Evolutionary conservation across 2,888 invertebrate genomes (phyloP), one percentile per base, ranked within the genome.

Genomic region (Thymelicus sylvestris): DNA sequence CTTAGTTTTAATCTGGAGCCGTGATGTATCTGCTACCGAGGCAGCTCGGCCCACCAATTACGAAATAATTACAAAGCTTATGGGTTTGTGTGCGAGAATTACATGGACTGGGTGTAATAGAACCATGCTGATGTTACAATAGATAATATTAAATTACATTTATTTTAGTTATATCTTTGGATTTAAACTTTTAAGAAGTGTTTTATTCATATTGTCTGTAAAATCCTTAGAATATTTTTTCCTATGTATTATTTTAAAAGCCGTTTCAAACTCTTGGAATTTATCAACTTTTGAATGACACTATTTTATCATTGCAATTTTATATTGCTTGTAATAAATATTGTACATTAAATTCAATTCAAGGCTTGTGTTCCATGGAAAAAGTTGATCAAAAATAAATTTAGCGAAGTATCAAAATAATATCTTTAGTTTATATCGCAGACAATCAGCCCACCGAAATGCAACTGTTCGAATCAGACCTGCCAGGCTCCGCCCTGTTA

Each of bases 1-100:
- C 77, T 79, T 78, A 83, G 78, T 74, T 80, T 83, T 80, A 80
- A 82, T 81, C 79, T 75, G 75, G 69, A 73, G 73, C 80, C 82
- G 90, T 91, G 91, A 92, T 89, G 89, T 90, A 91, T 90, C 85
- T 84, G 90, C 89, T 90, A 88, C 89, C 77, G 84, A 82, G 80
- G 80, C 80, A 73, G 80, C 73, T 80, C 88, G 72, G 83, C 89
- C 91, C 82, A 89, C 91, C 91, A 88, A 91, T 92, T 91, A 91
- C 86, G 83, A 86, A 85, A 89, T 92, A 92, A 92, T 92, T 91
- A 92, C 85, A 85, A 87, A 85, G 78, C 84, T 83, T 82, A 83
- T 80, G 81, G 80, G 75, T 81, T 76, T 72, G 75, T 62, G 64
- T 59, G 65, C 65, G 65, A 66, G 61, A 71, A 71, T 71, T 71